A percentile compares a stretch with the other conserved stretches of the same genome.
Conservation (phyloP, 1,140 invertebrate species). For the Pseudomyrmex pallidus region DNA sequence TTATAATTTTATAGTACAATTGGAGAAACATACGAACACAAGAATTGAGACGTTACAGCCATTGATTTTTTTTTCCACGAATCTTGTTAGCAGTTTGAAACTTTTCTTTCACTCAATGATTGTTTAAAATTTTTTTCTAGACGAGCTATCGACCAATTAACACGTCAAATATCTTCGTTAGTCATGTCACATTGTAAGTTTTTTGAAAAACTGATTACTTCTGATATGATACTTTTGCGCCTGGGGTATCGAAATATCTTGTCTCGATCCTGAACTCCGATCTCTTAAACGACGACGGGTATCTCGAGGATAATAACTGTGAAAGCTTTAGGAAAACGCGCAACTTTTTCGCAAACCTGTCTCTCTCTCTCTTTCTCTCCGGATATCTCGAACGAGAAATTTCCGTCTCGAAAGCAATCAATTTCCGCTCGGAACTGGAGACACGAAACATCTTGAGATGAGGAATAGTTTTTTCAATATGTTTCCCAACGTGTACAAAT, state of each 20-base stretch:
- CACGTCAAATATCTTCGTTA: too few relatives aligned
- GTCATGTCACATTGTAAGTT: too few relatives aligned
- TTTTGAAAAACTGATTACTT: background rate
- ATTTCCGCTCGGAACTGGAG: constrained; percentile 14
- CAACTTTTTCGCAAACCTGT: background rate
- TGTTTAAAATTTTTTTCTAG: too few relatives aligned
- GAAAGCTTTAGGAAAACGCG: constrained; percentile 77
- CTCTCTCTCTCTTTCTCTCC: constrained; percentile 49
- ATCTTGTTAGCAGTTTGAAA: too few relatives aligned
- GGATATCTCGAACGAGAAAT: constrained; percentile 63
- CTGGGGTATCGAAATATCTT: background rate
- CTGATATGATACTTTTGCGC: background rate
- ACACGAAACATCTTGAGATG: background rate
- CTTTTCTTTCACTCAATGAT: too few relatives aligned
- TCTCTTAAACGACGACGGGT: constrained; percentile 77
- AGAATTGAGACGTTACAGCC: too few relatives aligned
- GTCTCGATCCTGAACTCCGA: constrained; percentile 64
- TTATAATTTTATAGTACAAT: background rate
- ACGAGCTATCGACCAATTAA: too few relatives aligned
- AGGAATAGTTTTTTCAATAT: constrained; percentile 18
- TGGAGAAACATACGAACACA: background rate
- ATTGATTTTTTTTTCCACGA: too few relatives aligned
- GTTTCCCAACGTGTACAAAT: too few relatives aligned
- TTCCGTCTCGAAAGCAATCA: constrained; percentile 55
- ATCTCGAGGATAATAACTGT: constrained; percentile 81